phyloP scores from a whole-genome alignment of 2,888 invertebrate species.

The Torymus tubicola region DNA sequence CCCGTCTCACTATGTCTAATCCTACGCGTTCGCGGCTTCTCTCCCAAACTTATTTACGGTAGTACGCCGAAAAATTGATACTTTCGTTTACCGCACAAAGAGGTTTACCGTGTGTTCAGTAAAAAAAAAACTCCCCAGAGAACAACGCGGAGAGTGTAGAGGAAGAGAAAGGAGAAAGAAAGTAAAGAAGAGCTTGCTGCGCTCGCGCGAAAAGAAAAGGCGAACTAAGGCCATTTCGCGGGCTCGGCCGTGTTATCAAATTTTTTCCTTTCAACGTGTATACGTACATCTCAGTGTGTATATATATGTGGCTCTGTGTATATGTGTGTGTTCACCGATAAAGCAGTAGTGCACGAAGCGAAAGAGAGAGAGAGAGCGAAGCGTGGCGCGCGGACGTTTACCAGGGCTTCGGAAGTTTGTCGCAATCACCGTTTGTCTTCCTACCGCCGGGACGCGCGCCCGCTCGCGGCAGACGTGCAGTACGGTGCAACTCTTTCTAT shows the following conservation, averaged over 20 bases:
- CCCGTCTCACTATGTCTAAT: too few species aligned
- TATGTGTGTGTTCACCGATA: slow-evolving; percentile 19
- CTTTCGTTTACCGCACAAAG: background rate
- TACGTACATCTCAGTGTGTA: background rate
- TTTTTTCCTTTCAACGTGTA: slow-evolving; percentile 39
- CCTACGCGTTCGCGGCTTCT: too few species aligned
- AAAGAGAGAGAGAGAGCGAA: background rate
- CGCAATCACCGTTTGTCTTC: slow-evolving; percentile 66
- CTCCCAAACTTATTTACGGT: too few species aligned
- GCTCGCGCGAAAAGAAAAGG: slow-evolving; percentile 4
- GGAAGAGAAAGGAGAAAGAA: slow-evolving; percentile 21
- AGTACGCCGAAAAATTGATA: slow-evolving; percentile 7
- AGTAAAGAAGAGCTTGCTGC: slow-evolving; percentile 1
- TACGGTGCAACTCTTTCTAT: slow-evolving; percentile 38
- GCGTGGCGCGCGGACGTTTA: slow-evolving; percentile 43
- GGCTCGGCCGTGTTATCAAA: slow-evolving; percentile 44
- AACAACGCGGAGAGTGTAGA: background rate
- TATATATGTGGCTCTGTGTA: background rate
- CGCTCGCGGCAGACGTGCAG: slow-evolving; percentile 16
- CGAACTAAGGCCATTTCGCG: slow-evolving; percentile 44
- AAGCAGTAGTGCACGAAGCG: background rate
- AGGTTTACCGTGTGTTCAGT: too few species aligned
- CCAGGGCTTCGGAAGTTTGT: slow-evolving; percentile 61
- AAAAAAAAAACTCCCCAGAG: background rate
- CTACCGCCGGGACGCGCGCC: slow-evolving; percentile 47